Conservation (phyloP, 1,140 invertebrate species). For the Cydia strobilella region DNA sequence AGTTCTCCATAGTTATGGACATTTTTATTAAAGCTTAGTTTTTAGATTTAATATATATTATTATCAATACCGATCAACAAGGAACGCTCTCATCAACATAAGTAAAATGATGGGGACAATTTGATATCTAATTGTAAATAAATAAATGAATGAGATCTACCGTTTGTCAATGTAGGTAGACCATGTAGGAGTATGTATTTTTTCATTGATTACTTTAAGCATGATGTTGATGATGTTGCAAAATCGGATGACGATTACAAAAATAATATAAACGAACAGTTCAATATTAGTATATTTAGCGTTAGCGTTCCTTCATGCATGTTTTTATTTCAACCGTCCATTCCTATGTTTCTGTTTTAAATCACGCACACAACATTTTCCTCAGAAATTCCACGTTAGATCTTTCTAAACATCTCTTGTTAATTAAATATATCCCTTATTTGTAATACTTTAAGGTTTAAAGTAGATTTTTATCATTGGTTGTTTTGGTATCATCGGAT, state of each 20-base stretch:
- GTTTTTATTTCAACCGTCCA: neutral
- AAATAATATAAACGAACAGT: neutral
- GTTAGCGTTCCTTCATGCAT: neutral
- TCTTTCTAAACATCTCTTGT: neutral
- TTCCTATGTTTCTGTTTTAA: neutral
- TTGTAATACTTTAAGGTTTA: neutral
- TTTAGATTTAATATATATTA: too few relatives aligned
- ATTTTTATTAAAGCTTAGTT: too few relatives aligned
- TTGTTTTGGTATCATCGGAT: constrained; percentile 12
- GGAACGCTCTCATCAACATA: too few relatives aligned
- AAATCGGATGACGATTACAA: neutral
- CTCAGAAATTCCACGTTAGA: neutral
- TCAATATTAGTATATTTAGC: neutral
- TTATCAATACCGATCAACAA: too few relatives aligned
- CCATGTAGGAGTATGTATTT: too few relatives aligned
- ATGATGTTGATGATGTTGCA: too few relatives aligned
- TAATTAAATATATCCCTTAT: neutral
- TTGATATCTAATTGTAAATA: too few relatives aligned
- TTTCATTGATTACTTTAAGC: too few relatives aligned
- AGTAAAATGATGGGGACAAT: too few relatives aligned
- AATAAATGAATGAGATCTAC: too few relatives aligned
- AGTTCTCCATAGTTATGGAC: too few relatives aligned
- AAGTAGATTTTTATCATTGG: neutral
- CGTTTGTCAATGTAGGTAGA: too few relatives aligned
- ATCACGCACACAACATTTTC: neutral